Percentiles rank a stretch among this genome's conserved stretches.
Evolutionary conservation across 2,797 vertebrate genomes (phyloP).

Genomic region (Sebastes ruberrimus): DNA sequence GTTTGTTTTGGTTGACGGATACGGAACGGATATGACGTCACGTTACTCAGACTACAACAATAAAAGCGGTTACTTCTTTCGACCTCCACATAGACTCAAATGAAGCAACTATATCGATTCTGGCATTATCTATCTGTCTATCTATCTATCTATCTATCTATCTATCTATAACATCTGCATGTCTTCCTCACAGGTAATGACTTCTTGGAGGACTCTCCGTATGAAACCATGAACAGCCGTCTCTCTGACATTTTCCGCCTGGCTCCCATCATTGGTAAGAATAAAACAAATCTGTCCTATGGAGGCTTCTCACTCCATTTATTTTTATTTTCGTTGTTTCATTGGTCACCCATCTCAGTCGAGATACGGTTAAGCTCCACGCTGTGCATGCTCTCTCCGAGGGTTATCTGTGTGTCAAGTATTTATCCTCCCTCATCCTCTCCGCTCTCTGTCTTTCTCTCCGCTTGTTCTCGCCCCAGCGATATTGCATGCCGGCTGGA

Average conservation of each 20-base stretch:
- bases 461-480: constrained; percentile 45
- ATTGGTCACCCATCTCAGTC: not conserved
- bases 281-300: not conserved
- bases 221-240: constrained; percentile 95
- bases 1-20: no score
- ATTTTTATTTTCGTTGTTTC: not conserved
- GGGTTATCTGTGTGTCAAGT: constrained; percentile 57
- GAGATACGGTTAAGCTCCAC: constrained; percentile 17
- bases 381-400: constrained; percentile 52
- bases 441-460: constrained; percentile 41
- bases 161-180: not conserved
- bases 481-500: constrained; percentile 65
- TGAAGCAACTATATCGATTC: rapidly evolving
- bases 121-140: not conserved
- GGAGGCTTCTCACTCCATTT: constrained; percentile 1
- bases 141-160: not conserved
- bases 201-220: constrained; percentile 95
- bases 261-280: constrained; percentile 96
- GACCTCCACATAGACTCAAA: no score
- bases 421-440: constrained; percentile 40
- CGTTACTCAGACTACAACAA: no score
- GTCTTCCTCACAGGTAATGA: constrained; percentile 87
- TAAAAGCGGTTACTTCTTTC: no score
- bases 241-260: constrained; percentile 96
- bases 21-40: no score